Base-by-base conservation (phyloP, 64 coral and sea anemone genomes). In the Platygyra sinensis region DNA sequence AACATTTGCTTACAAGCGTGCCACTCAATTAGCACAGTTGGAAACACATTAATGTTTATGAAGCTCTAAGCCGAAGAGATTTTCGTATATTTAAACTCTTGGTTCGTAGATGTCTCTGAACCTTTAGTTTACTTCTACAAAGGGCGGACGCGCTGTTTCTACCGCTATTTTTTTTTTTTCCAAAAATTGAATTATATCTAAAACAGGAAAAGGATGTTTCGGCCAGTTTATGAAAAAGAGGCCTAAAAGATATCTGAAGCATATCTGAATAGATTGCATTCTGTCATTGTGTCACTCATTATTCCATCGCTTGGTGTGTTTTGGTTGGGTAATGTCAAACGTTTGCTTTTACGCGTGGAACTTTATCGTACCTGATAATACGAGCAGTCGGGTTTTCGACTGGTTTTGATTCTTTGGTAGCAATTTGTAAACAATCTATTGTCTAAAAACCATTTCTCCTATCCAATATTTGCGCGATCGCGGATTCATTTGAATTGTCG, bases 381-480 rank as follows among this genome's bases (percentile, higher is more conserved):
- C 36, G 62, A 85, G 63, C 62, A 85, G 81, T 71, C 39, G 63
- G 62, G 20, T 71, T 85, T 72, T 85, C 62, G 32, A 85, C 81
- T 85, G 81, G 62, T 85, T 85, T 85, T 85, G 61, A 85, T 85
- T 71, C 81, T 72, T 61, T 72, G 51, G 81, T 71, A 71, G 81
- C 81, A 85, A 85, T 71, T 85, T 85, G 81, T 85, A 85, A 85
- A 85, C 81, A 85, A 85, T 71, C 62, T 20, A 85, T 85, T 85
- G 81, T 85, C 81, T 85, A 67, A 63, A 83, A 67, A 50, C 81
- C 63, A 85, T 72, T 85, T 85, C 81, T 85, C 71, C 63, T 10
- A 27, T 71, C 62, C 81, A 85, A 85, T 85, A 85, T 85, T 85
- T 85, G 61, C 36, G 24, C 20, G 81, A 36, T 10, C 63, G 42